Evolutionary conservation across 2,113 vertebrate genomes (phyloP).

Genomic region (Athene cunicularia): DNA sequence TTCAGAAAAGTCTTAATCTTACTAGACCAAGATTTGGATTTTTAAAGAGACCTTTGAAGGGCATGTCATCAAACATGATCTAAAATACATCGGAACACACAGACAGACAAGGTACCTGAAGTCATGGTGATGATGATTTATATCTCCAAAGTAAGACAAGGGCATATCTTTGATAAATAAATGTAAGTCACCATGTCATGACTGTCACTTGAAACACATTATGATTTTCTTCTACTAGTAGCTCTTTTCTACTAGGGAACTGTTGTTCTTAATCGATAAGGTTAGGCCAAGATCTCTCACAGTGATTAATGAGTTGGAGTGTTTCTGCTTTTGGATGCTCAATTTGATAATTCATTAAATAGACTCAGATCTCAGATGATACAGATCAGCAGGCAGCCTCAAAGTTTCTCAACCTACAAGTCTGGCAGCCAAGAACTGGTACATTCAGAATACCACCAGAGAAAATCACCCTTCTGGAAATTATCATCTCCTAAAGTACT

Average conservation of each 20-base stretch:
- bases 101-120: neutral
- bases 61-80: neutral
- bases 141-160: neutral
- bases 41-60: neutral
- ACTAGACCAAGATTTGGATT: neutral
- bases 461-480: constrained; percentile 2
- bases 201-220: neutral
- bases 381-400: constrained; percentile 2
- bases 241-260: neutral
- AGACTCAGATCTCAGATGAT: neutral
- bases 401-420: neutral
- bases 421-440: neutral
- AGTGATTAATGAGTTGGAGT: neutral
- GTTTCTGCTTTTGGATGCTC: constrained; percentile 27
- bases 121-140: neutral
- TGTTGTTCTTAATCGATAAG: neutral
- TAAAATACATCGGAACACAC: neutral
- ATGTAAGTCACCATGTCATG: neutral
- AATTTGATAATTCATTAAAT: neutral
- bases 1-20: neutral
- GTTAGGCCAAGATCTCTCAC: neutral
- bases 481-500: neutral
- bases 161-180: neutral
- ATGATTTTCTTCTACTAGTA: neutral
- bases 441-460: neutral